A percentile compares a stretch with the other conserved stretches of the same genome.
phyloP scores from a whole-genome alignment of 2,113 vertebrate species.

The Leptocoma aspasia region DNA sequence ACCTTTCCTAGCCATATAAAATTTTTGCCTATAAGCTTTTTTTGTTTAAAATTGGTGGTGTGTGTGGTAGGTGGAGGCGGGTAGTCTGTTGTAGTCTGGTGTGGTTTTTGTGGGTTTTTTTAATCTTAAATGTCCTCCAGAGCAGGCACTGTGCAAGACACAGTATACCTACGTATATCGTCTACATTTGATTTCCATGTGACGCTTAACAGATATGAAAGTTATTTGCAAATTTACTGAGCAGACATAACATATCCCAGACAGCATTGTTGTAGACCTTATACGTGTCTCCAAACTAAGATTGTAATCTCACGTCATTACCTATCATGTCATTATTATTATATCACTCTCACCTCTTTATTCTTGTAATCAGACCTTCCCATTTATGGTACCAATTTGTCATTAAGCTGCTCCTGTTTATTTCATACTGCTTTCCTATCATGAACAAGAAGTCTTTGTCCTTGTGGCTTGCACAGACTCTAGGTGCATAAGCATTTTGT shows the following conservation, averaged over 20 bases:
- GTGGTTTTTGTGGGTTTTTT: background rate
- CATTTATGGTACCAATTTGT: background rate
- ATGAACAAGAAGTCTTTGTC: background rate
- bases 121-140: background rate
- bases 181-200: background rate
- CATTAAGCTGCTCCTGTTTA: background rate
- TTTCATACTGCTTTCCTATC: background rate
- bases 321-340: background rate
- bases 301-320: background rate
- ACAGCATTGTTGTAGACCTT: background rate
- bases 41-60: background rate
- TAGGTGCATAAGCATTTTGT: background rate
- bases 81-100: background rate
- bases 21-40: background rate
- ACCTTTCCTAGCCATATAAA: background rate
- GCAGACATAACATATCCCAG: background rate
- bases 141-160: background rate
- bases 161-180: fast-evolving
- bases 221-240: background rate
- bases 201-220: background rate
- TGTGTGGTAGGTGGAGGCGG: background rate
- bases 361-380: background rate
- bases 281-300: background rate
- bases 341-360: background rate
- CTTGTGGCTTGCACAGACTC: background rate